Conservation (phyloP, 2,888 invertebrate genomes). For the Lamellibrachia columna region DNA sequence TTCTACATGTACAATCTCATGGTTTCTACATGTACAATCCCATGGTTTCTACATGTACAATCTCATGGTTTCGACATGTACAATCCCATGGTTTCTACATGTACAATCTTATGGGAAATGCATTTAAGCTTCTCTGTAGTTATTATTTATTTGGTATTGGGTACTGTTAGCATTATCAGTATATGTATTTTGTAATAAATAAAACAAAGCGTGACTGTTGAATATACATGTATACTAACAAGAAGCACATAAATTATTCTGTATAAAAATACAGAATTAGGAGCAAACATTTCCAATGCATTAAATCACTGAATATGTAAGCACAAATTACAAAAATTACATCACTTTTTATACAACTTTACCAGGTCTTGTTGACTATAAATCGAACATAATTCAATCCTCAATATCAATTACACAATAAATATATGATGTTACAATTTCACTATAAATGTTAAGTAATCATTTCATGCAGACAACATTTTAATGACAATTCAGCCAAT, state of each 20-base stretch:
- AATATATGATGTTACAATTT: neutral
- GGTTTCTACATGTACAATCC: neutral
- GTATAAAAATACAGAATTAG: neutral
- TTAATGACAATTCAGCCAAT: neutral
- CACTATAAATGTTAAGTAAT: neutral
- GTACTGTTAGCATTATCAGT: neutral
- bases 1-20: neutral
- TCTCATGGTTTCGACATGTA: neutral
- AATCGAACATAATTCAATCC: neutral
- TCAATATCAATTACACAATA: neutral
- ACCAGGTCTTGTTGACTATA: neutral
- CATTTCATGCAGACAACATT: neutral
- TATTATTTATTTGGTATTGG: constrained; percentile 13
- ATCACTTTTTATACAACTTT: neutral
- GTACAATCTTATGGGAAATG: neutral
- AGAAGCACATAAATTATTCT: too few relatives aligned
- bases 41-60: neutral
- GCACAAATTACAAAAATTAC: neutral
- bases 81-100: neutral
- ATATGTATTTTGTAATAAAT: neutral
- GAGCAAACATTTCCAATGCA: neutral
- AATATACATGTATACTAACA: neutral
- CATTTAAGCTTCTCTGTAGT: neutral
- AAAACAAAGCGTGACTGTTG: neutral
- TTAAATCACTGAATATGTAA: neutral